phyloP scores from a whole-genome alignment of 2,888 invertebrate species.

The Balanococcus diminutus region DNA sequence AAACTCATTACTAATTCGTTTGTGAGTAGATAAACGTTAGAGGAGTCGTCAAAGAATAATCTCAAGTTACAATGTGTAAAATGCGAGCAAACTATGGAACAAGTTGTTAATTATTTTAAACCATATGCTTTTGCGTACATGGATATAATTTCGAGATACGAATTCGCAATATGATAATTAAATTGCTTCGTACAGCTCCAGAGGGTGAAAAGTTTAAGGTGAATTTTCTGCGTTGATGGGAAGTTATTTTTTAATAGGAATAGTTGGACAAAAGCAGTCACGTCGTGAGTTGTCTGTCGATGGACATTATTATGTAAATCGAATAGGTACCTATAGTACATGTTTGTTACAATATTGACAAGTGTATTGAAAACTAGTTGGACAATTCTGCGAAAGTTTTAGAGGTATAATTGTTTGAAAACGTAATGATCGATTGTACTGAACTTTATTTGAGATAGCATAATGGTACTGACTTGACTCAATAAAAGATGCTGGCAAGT shows the following conservation, averaged over 20 bases:
- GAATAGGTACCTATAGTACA: not conserved
- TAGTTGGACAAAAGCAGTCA: conserved; percentile 20
- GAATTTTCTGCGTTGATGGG: not conserved
- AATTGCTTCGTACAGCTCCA: not conserved
- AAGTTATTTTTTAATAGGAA: not conserved
- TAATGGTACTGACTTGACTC: not conserved
- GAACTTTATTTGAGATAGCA: not conserved
- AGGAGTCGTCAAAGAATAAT: not conserved
- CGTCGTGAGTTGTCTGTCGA: not conserved
- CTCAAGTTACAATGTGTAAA: conserved; percentile 31
- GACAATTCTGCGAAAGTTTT: not conserved
- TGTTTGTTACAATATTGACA: not conserved
- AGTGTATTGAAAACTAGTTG: conserved; percentile 29
- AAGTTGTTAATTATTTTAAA: conserved; percentile 28
- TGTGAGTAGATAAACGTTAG: not conserved
- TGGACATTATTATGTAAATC: conserved; percentile 3
- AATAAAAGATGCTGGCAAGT: too few relatives aligned
- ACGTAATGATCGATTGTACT: not conserved
- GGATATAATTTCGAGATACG: not conserved
- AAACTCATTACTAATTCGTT: conserved; percentile 31
- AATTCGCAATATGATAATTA: conserved; percentile 34
- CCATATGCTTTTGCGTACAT: not conserved
- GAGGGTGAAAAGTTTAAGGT: conserved; percentile 7
- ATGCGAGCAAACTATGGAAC: not conserved
- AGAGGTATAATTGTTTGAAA: conserved; percentile 10